phyloP scores from a whole-genome alignment of 2,888 invertebrate species.

The Cosmia trapezina region DNA sequence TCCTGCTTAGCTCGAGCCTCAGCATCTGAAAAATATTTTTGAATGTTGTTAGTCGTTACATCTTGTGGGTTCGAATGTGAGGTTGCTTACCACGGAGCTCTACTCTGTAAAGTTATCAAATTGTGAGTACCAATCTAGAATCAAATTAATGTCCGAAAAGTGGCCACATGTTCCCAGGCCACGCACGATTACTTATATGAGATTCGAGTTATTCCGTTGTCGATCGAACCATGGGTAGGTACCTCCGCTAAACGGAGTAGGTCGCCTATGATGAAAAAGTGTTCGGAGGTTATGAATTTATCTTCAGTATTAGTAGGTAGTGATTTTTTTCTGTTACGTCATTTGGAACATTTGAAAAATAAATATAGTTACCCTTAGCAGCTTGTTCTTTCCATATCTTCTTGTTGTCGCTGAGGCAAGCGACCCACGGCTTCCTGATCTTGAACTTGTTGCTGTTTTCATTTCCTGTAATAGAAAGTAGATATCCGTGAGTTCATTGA shows the following conservation, averaged over 20 bases:
- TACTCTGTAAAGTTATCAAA: not conserved
- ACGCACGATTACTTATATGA: too few relatives aligned
- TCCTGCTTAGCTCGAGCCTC: slow-evolving; percentile 89
- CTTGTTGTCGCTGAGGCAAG: slow-evolving; percentile 95
- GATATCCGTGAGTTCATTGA: not conserved
- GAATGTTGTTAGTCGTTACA: slow-evolving; percentile 1
- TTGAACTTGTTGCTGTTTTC: slow-evolving; percentile 88
- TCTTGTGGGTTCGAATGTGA: not conserved
- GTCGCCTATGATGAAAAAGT: not conserved
- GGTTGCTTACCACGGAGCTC: not conserved
- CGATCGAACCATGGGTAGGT: not conserved
- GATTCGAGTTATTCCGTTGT: not conserved
- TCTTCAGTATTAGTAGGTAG: too few relatives aligned
- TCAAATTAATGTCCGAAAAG: not conserved
- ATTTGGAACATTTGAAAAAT: not conserved
- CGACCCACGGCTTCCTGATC: slow-evolving; percentile 95
- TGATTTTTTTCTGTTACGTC: not conserved
- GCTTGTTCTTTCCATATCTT: slow-evolving; percentile 96
- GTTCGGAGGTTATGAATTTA: not conserved
- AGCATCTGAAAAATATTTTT: slow-evolving; percentile 83
- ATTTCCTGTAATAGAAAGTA: slow-evolving; percentile 74
- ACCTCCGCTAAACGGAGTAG: not conserved
- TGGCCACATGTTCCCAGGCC: not conserved
- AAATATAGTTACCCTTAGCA: slow-evolving; percentile 90
- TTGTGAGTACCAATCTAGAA: not conserved